Percentiles rank a stretch among this genome's conserved stretches.
Conservation (phyloP, 2,888 invertebrate genomes). For the Caenorhabditis zanzibari region DNA sequence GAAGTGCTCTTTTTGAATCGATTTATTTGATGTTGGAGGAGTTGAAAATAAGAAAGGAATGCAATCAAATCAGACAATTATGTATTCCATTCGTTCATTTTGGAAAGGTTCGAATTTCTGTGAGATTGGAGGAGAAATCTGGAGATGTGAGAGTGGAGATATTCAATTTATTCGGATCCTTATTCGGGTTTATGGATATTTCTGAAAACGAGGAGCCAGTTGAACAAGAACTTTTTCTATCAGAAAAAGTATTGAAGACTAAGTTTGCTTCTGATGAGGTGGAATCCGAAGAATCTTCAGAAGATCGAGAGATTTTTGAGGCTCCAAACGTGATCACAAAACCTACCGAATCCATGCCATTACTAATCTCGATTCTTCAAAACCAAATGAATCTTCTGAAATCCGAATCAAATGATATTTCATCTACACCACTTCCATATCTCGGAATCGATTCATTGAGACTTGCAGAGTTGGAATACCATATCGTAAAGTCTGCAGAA, state of each 20-base stretch:
- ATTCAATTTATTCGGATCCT: constrained; percentile 55
- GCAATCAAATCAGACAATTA: constrained; percentile 17
- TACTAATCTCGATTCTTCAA: constrained; percentile 23
- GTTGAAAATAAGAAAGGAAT: neutral
- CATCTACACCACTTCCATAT: constrained; percentile 37
- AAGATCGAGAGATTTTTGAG: neutral
- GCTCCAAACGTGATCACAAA: neutral
- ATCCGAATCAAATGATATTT: neutral
- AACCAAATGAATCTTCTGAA: constrained; percentile 37
- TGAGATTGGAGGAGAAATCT: constrained; percentile 10
- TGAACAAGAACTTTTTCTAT: neutral
- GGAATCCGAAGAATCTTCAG: constrained; percentile 6
- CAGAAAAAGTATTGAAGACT: constrained; percentile 5
- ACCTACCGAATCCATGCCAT: neutral
- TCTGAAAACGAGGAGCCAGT: neutral
- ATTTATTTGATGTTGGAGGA: constrained; percentile 31
- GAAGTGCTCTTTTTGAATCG: constrained; percentile 48
- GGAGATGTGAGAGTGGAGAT: constrained; percentile 20
- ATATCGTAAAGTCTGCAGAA: constrained; percentile 15
- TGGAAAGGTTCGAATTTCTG: constrained; percentile 55
- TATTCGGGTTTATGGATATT: constrained; percentile 37
- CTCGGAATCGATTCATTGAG: constrained; percentile 60
- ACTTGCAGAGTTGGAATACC: constrained; percentile 53
- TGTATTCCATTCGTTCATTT: constrained; percentile 59
- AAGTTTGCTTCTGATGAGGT: neutral